phyloP scores from a whole-genome alignment of 2,888 invertebrate genomes.

The Troilus luridus region DNA sequence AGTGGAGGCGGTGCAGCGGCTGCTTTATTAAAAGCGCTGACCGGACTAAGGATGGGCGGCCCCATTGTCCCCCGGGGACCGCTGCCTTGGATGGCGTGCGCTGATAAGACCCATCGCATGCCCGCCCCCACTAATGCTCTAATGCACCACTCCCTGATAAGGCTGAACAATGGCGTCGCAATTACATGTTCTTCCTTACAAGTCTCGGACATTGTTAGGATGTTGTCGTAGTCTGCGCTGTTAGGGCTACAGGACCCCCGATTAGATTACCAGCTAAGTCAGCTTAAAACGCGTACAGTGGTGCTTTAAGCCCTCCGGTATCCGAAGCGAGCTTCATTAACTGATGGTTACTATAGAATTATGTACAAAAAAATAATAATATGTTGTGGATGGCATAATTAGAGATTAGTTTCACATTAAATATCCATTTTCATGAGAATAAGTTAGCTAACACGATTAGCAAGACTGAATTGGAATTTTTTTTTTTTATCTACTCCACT shows the following conservation, averaged over 20 bases:
- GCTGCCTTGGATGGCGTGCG: background rate
- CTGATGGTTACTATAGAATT: no score
- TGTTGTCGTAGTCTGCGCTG: background rate
- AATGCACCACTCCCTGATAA: background rate
- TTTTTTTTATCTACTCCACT: no score
- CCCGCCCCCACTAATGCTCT: background rate
- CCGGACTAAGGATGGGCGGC: background rate
- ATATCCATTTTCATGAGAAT: no score
- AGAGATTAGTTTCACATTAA: no score
- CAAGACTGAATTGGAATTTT: no score
- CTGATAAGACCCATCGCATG: background rate
- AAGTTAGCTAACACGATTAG: no score
- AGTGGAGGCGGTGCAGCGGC: background rate
- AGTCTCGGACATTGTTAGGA: background rate
- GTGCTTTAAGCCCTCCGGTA: background rate
- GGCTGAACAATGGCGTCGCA: constrained; percentile 20
- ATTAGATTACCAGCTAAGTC: background rate
- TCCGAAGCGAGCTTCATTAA: background rate
- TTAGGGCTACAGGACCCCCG: background rate
- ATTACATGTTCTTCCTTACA: background rate
- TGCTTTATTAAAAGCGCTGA: background rate
- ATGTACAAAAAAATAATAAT: no score
- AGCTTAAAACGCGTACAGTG: background rate
- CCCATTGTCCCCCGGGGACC: background rate
- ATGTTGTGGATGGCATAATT: no score